Evolutionary conservation across 2,113 vertebrate species (phyloP).

Genomic region (Micromys minutus): DNA sequence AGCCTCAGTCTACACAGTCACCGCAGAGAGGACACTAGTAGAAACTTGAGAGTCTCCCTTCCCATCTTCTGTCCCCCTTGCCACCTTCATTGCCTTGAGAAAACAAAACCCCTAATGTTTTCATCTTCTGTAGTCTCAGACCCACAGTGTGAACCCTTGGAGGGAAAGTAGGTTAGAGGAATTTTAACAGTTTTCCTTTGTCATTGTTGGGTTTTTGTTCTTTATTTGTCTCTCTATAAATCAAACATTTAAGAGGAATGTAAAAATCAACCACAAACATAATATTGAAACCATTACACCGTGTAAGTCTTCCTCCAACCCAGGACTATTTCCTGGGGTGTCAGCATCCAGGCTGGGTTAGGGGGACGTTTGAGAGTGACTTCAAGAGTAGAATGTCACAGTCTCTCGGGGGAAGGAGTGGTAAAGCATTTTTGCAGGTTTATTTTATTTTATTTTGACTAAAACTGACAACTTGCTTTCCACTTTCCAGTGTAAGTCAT

Average conservation of each 20-base stretch:
- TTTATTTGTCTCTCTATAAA: conserved; percentile 33
- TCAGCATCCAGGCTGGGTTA: neutral
- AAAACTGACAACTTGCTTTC: neutral
- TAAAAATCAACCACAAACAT: neutral
- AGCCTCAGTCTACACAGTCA: neutral
- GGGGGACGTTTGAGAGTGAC: neutral
- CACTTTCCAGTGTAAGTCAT: neutral
- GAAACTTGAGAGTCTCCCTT: neutral
- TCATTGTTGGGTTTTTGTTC: neutral
- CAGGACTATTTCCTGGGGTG: neutral
- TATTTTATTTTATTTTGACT: neutral
- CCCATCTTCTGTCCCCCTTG: neutral
- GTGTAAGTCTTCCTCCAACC: neutral
- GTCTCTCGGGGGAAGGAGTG: neutral
- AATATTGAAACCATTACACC: neutral
- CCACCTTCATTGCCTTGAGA: neutral
- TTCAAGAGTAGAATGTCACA: neutral
- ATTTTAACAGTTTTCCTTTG: neutral
- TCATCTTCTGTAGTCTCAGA: neutral
- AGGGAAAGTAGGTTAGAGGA: neutral
- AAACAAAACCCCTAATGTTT: neutral
- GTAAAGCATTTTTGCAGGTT: neutral
- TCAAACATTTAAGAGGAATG: neutral
- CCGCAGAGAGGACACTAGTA: neutral
- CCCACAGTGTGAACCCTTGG: neutral